phyloP scores from a whole-genome alignment of 1,140 invertebrate species.

The Mesaphorura yosii region DNA sequence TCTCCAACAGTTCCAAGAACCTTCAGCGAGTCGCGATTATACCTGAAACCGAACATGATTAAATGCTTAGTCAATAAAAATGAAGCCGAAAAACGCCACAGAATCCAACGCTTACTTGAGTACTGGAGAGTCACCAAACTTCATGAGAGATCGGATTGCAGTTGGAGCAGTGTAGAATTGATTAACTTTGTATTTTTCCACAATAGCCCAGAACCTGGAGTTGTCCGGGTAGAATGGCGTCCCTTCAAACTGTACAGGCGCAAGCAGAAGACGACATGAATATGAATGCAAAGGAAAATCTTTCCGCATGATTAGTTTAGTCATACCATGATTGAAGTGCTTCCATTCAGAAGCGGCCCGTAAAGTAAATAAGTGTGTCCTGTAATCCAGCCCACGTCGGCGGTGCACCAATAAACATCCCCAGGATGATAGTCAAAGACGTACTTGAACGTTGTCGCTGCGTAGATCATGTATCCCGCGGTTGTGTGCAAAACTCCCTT shows the following conservation, averaged over 20 bases:
- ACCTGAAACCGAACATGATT: slow-evolving; percentile 39
- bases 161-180: slow-evolving; percentile 99
- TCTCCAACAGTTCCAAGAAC: slow-evolving; percentile 91
- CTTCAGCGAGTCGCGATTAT: slow-evolving; percentile 52
- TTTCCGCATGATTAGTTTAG: slow-evolving; percentile 10
- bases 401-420: slow-evolving; percentile 82
- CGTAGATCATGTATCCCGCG: slow-evolving; percentile 65
- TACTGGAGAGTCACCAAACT: slow-evolving; percentile 67
- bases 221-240: slow-evolving; percentile 82
- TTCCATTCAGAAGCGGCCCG: slow-evolving; percentile 83
- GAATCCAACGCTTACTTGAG: slow-evolving; percentile 44
- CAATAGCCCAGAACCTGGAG: slow-evolving; percentile 80
- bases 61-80: too few relatives aligned
- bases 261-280: too few relatives aligned
- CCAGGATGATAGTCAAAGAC: slow-evolving; percentile 85
- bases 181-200: slow-evolving; percentile 87
- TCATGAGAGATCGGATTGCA: slow-evolving; percentile 91
- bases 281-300: too few relatives aligned
- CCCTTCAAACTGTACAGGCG: slow-evolving; percentile 91
- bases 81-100: too few relatives aligned
- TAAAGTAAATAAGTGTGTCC: slow-evolving; percentile 94
- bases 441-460: slow-evolving; percentile 80
- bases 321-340: slow-evolving; percentile 72
- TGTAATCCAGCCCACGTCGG: slow-evolving; percentile 93
- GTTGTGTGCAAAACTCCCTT: slow-evolving; percentile 93